Conservation (phyloP, 2,113 vertebrate species). For the Egretta garzetta region DNA sequence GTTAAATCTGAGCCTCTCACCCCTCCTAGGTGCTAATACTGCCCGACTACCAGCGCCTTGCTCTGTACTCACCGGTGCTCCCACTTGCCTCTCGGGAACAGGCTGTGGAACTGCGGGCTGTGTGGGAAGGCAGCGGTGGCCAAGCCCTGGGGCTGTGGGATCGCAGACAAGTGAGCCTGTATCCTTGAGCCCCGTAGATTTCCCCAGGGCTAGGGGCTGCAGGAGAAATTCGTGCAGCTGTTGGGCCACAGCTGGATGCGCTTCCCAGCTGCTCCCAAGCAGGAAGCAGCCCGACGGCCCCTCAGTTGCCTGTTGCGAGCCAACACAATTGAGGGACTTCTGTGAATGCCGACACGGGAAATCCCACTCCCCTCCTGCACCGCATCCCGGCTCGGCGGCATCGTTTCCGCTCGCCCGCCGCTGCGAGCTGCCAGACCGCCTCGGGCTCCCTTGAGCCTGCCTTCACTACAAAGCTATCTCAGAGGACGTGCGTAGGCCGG, state of each 20-base stretch:
- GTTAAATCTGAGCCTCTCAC: neutral
- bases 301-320: constrained; percentile 21
- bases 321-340: neutral
- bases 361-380: constrained; percentile 3
- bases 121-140: constrained; percentile 30
- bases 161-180: neutral
- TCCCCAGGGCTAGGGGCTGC: constrained; percentile 15
- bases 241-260: constrained; percentile 52
- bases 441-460: neutral
- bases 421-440: neutral
- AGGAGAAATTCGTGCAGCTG: constrained; percentile 56
- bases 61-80: neutral
- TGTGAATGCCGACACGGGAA: neutral
- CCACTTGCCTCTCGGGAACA: neutral
- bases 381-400: neutral
- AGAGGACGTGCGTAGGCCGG: neutral
- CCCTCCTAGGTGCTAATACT: neutral
- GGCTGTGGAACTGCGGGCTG: neutral
- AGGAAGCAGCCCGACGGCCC: neutral
- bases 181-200: neutral
- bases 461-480: neutral
- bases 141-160: constrained; percentile 6
- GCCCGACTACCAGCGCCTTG: too few relatives aligned
- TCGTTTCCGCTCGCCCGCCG: neutral
- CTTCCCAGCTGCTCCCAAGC: neutral